Evolutionary conservation across 2,797 vertebrate species (phyloP).

Genomic region (Phoxinus dragarum): DNA sequence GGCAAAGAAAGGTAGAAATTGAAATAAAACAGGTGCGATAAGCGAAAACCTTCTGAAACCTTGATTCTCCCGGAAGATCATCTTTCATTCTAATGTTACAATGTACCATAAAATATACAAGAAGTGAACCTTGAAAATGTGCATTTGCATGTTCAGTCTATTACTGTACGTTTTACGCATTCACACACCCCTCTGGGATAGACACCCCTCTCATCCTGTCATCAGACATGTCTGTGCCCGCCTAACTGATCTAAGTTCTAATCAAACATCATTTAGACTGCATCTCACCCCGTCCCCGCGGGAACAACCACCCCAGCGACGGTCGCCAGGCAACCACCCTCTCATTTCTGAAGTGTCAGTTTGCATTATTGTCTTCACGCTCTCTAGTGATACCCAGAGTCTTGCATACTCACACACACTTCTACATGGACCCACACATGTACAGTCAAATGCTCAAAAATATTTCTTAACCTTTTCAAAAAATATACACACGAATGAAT

Average conservation of each 20-base stretch:
- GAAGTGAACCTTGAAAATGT: slow-evolving; percentile 31
- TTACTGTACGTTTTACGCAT: slow-evolving; percentile 12
- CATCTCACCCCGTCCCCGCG: slow-evolving; percentile 87
- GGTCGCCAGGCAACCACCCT: slow-evolving; percentile 96
- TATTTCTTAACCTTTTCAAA: background rate
- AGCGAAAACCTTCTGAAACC: background rate
- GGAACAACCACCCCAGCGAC: slow-evolving; percentile 90
- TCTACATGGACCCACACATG: slow-evolving; percentile 26
- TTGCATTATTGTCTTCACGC: slow-evolving; percentile 99
- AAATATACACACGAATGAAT: background rate
- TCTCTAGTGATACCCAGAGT: slow-evolving; percentile 90
- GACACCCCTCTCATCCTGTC: slow-evolving; percentile 75
- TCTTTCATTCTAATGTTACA: slow-evolving; percentile 15
- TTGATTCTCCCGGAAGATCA: slow-evolving; percentile 10
- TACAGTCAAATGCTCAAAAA: slow-evolving; percentile 21
- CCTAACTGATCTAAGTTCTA: slow-evolving; percentile 96
- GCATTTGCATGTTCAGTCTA: slow-evolving; percentile 34
- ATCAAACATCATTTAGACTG: slow-evolving; percentile 98
- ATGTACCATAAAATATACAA: slow-evolving; percentile 9
- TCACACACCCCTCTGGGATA: background rate
- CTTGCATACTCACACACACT: slow-evolving; percentile 59
- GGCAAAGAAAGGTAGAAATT: slow-evolving; percentile 10
- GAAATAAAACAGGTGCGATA: background rate
- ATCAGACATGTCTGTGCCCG: slow-evolving; percentile 87
- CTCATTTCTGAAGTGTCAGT: slow-evolving; percentile 99